A percentile compares a stretch with the other conserved stretches of the same genome.
phyloP scores from a whole-genome alignment of 1,140 invertebrate species.

The Papilio dardanus region DNA sequence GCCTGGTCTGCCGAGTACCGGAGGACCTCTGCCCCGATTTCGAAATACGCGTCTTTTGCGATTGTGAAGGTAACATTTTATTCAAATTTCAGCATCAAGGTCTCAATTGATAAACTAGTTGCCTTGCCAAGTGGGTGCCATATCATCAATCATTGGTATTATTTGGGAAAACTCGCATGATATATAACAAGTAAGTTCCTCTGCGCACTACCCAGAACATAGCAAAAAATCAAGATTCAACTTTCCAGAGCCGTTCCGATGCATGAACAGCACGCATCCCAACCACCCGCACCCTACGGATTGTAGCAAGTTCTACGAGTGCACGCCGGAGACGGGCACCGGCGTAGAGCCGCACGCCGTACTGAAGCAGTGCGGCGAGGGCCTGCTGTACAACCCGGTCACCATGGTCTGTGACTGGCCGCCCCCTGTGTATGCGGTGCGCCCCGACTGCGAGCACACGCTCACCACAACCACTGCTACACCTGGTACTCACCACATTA shows the following conservation, averaged over 20 bases:
- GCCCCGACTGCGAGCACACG: slow-evolving; percentile 73
- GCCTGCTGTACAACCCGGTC: slow-evolving; percentile 82
- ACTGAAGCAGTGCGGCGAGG: slow-evolving; percentile 76
- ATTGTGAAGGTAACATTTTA: slow-evolving; percentile 78
- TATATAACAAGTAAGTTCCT: neutral
- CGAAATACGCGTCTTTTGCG: slow-evolving; percentile 88
- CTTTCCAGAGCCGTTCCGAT: slow-evolving; percentile 58
- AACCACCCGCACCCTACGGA: slow-evolving; percentile 77
- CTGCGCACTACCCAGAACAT: neutral
- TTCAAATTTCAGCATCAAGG: neutral
- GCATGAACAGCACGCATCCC: slow-evolving; percentile 65
- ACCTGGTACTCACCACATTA: neutral
- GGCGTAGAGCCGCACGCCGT: slow-evolving; percentile 61
- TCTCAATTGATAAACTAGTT: neutral
- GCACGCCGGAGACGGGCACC: slow-evolving; percentile 58
- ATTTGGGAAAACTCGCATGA: neutral
- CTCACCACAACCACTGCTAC: slow-evolving; percentile 38
- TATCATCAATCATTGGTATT: neutral
- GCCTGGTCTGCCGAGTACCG: slow-evolving; percentile 85
- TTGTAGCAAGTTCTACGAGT: slow-evolving; percentile 84
- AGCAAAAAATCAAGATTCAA: neutral
- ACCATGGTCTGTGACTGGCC: slow-evolving; percentile 84
- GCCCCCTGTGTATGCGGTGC: slow-evolving; percentile 73
- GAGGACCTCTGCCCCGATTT: slow-evolving; percentile 84
- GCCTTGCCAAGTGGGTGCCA: neutral